Conservation (phyloP, 2,797 vertebrate genomes). For the Xiphorhynchus erythropygius region DNA sequence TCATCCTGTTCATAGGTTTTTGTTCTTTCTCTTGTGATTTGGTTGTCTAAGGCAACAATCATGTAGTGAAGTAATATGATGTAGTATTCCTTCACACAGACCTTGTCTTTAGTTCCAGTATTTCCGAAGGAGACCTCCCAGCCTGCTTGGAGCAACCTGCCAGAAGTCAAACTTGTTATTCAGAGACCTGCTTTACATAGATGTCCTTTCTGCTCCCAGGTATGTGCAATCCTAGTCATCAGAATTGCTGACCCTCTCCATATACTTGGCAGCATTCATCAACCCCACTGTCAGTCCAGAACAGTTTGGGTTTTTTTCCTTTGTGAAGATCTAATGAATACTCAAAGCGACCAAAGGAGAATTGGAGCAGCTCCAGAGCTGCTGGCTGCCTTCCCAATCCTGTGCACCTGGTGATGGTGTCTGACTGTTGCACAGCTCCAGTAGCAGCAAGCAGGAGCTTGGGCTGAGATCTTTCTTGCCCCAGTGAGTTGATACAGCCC, state of each 20-base stretch:
- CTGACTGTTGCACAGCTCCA: neutral
- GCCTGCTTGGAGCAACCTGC: neutral
- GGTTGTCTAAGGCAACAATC: neutral
- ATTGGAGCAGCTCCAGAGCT: neutral
- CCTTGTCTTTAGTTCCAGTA: neutral
- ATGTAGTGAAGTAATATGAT: rapidly evolving
- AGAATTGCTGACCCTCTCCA: neutral
- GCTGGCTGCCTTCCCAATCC: neutral
- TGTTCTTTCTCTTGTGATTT: neutral
- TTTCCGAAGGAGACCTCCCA: neutral
- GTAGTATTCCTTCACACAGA: neutral
- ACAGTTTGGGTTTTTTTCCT: neutral
- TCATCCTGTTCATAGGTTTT: neutral
- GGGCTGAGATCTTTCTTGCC: neutral
- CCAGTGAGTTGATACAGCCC: neutral
- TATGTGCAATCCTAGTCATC: neutral
- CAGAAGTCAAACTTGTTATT: neutral
- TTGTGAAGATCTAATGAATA: neutral
- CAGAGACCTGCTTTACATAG: neutral
- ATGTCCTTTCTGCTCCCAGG: neutral
- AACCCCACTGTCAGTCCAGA: neutral
- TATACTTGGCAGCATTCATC: neutral
- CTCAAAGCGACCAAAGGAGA: neutral
- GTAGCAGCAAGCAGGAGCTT: neutral
- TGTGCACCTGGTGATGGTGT: neutral